phyloP scores from a whole-genome alignment of 2,797 vertebrate species.

The Crax fasciolata region DNA sequence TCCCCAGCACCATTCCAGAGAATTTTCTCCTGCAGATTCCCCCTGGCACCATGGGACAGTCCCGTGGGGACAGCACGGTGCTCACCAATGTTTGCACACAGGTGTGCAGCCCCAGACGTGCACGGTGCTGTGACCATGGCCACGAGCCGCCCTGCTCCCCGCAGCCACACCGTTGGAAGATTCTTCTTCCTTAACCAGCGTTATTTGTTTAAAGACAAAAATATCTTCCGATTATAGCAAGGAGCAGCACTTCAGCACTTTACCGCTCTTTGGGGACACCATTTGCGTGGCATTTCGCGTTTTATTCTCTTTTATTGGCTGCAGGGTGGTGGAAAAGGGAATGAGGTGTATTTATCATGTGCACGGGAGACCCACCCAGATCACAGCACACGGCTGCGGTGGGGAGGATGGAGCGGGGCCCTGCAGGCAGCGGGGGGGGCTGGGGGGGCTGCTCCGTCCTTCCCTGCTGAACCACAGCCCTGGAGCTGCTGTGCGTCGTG shows the following conservation, averaged over 20 bases:
- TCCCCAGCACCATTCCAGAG: rapidly evolving
- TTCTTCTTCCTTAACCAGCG: slow-evolving; percentile 26
- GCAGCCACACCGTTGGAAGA: not conserved
- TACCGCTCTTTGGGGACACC: slow-evolving; percentile 66
- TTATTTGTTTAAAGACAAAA: slow-evolving; percentile 62
- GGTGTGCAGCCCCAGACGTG: not conserved
- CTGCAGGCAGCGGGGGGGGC: not conserved
- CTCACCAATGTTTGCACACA: rapidly evolving
- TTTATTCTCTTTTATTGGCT: slow-evolving; percentile 68
- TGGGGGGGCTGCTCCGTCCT: not conserved
- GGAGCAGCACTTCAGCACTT: slow-evolving; percentile 16
- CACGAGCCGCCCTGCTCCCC: not conserved
- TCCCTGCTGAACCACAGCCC: not conserved
- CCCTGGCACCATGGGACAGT: too few species aligned
- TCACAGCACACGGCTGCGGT: not conserved
- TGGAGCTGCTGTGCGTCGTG: too few species aligned
- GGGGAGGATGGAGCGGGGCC: rapidly evolving
- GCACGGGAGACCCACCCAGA: not conserved
- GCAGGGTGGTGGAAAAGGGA: slow-evolving; percentile 43
- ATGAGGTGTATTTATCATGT: slow-evolving; percentile 36
- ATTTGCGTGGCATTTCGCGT: slow-evolving; percentile 23
- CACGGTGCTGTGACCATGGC: not conserved
- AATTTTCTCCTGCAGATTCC: not conserved
- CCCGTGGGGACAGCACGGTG: not conserved
- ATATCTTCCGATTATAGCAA: not conserved